These are phyloP conservation scores for Marmota flaviventris DNA, from an alignment of 2,113 vertebrate genomes.

Conservation along the genomic window DNA sequence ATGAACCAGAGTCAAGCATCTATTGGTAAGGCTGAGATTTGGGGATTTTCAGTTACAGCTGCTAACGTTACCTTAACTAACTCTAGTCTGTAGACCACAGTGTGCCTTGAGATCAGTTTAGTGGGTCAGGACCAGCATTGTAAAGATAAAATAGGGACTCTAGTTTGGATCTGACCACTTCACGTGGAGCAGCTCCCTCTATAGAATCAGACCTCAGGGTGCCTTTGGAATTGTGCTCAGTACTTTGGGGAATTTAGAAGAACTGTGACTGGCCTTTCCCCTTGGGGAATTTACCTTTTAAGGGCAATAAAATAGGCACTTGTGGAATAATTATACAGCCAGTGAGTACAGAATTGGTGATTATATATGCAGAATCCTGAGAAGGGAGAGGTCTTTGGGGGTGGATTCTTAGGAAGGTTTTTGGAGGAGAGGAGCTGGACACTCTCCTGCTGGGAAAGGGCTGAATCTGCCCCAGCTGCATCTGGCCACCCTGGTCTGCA, in stretches of 20 bases:
- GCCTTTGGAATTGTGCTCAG: background rate
- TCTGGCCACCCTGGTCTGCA: background rate
- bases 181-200: background rate
- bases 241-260: background rate
- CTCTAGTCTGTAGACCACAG: background rate
- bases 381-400: background rate
- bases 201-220: background rate
- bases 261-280: background rate
- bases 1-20: constrained; percentile 17
- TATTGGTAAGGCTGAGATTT: constrained; percentile 24
- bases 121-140: background rate
- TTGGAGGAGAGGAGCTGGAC: background rate
- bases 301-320: constrained; percentile 28
- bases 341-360: background rate
- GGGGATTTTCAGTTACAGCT: background rate
- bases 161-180: background rate
- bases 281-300: constrained; percentile 41
- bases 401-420: background rate
- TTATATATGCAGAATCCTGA: background rate
- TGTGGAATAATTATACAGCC: constrained; percentile 32
- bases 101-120: background rate
- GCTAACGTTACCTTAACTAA: background rate
- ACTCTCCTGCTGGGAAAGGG: background rate
- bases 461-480: too few relatives aligned
- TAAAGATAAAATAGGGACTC: background rate